A percentile compares a stretch with the other conserved stretches of the same genome.
phyloP scores from a whole-genome alignment of 2,797 vertebrate genomes.

The Falco columbarius region DNA sequence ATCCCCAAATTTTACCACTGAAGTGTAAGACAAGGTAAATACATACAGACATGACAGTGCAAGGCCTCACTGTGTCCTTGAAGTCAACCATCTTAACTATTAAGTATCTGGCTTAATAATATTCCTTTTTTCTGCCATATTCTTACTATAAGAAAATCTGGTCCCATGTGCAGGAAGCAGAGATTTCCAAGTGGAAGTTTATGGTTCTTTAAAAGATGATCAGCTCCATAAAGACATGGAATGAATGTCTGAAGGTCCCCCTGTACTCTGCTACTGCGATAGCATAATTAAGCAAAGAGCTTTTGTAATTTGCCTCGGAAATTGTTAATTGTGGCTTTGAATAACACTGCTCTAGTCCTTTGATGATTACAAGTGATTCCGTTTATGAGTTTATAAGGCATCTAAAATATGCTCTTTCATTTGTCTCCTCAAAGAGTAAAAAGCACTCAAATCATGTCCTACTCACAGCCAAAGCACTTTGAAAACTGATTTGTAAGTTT shows the following conservation, averaged over 20 bases:
- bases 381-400: not conserved
- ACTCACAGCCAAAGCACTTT: not conserved
- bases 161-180: not conserved
- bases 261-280: not conserved
- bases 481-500: not conserved
- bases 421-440: not conserved
- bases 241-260: not conserved
- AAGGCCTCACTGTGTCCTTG: not conserved
- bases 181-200: not conserved
- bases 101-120: not conserved
- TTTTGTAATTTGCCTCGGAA: not conserved
- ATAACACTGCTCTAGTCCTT: not conserved
- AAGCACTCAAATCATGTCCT: not conserved
- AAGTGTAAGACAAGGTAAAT: not conserved
- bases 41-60: not conserved
- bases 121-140: not conserved
- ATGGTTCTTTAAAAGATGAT: not conserved
- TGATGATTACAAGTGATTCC: not conserved
- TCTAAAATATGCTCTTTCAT: not conserved
- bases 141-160: not conserved
- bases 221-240: not conserved
- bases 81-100: not conserved
- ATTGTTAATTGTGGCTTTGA: slow-evolving; percentile 8
- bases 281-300: not conserved
- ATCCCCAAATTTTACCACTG: not conserved